Base-by-base conservation (phyloP, 2,797 vertebrate genomes). In the Enteromius trimaculatus region DNA sequence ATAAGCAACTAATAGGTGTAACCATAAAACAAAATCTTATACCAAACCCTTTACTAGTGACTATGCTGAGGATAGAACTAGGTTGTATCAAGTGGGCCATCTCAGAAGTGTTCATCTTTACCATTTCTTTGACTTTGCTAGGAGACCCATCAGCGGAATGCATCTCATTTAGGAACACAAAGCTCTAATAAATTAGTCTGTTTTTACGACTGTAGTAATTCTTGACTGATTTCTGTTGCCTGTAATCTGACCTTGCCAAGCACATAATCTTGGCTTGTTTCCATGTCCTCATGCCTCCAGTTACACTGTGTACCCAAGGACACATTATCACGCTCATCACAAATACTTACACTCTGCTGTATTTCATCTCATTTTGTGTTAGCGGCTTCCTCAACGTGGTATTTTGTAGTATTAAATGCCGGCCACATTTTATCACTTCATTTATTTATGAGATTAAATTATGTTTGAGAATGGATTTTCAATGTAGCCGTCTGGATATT, bases 131-230 rank as follows among this genome's bases (percentile, higher is more conserved):
- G 44, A 83, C 49, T 81, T 58, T 79, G 86, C 89, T 82, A 88
- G 89, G 88, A 91, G 85, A 88, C 79, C 49, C 34, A 31, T 80
- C 72, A 80, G 58, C 47, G 81, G 81, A 88, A 91, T 89, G 86
- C 84, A 68, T 84, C 71, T 71, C 58, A 29, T 82, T 86, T 80
- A 82, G 21, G 47, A 86, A 83, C 69, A 77, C 80, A 77, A 70
- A 76, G 87, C 31, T 29, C 72, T 78, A 79, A 90, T 86, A 85
- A 87, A 90, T 87, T 85, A 37, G 76, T 72, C 69, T 29, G 19
- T 77, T 87, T 90, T 89, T 86, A 89, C 71, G 80, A 80, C 86
- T 65, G 55, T 65, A 83, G 87, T 79, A 84, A 88, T 72, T 85
- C 47, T 74, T 84, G 68, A 84, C 83, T 37, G 79, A 75, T 71